Evolutionary conservation across 92 coral and sea anemone genomes (phyloP).

Genomic region (Siderastrea siderea): DNA sequence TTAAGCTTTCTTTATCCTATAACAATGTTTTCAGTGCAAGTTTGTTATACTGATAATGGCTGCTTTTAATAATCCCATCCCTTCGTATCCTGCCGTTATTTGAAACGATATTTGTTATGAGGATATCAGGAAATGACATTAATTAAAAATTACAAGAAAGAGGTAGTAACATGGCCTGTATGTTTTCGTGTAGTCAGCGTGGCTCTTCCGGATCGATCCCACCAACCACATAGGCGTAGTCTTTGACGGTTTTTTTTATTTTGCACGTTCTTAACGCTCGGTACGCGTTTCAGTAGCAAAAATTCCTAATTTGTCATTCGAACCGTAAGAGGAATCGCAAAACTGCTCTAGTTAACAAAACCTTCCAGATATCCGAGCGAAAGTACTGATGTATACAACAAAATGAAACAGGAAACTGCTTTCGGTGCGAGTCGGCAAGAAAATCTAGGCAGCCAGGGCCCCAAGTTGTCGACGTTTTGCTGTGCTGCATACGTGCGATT

Average conservation of each 20-base stretch:
- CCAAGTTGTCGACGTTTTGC: no score
- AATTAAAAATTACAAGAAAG: slow-evolving; percentile 35
- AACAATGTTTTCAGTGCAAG: slow-evolving; percentile 31
- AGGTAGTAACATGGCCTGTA: neutral
- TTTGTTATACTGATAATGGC: slow-evolving; percentile 46
- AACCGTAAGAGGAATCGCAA: neutral
- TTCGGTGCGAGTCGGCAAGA: no score
- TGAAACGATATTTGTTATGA: slow-evolving; percentile 50
- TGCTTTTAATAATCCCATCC: slow-evolving; percentile 46
- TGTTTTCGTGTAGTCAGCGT: slow-evolving; percentile 1
- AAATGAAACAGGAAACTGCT: no score
- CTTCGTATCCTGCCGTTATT: slow-evolving; percentile 43
- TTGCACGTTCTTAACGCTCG: no score
- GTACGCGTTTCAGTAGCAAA: neutral
- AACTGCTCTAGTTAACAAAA: no score
- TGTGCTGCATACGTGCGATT: no score
- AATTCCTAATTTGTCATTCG: neutral
- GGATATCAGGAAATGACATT: slow-evolving; percentile 48
- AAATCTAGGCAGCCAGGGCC: no score
- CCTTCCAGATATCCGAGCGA: no score
- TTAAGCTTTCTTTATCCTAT: slow-evolving; percentile 14
- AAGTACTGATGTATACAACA: no score
- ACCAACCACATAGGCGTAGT: neutral
- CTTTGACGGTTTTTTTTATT: neutral
- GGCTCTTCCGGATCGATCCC: neutral